Conservation (phyloP, 35 echinoderm and acorn worm genomes). For the Ophioderma brevispina region DNA sequence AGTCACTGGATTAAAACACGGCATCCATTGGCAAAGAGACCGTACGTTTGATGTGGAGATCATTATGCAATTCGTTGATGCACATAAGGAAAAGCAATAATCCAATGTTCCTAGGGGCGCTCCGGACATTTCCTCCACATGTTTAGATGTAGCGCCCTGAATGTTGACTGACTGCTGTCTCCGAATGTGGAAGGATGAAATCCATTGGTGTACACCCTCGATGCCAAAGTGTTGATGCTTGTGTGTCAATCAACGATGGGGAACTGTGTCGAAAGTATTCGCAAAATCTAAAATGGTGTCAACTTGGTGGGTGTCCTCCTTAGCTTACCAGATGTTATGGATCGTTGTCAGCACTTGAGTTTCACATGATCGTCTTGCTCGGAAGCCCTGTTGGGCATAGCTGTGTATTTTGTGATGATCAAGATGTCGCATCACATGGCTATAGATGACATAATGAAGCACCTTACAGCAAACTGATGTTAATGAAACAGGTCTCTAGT, state of each 20-base stretch:
- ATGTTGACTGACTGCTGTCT: no score
- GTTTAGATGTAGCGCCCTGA: no score
- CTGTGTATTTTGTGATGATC: background rate
- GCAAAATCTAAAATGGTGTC: slow-evolving; percentile 13
- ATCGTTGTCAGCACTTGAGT: slow-evolving; percentile 33
- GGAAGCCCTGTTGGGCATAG: slow-evolving; percentile 48
- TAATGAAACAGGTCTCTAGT: no score
- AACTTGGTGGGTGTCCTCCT: background rate
- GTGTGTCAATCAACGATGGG: slow-evolving; percentile 15
- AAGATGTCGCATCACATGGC: slow-evolving; percentile 10
- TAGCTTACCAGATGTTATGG: background rate
- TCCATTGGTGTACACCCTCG: background rate
- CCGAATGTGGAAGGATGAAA: no score
- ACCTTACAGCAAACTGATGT: no score
- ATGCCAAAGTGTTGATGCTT: slow-evolving; percentile 32
- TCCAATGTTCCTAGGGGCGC: no score
- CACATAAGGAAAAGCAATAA: no score
- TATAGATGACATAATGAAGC: background rate
- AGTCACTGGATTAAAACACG: no score
- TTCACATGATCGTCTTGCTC: slow-evolving; percentile 37
- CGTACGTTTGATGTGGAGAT: no score
- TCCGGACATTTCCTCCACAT: no score
- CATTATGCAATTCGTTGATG: no score
- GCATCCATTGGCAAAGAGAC: no score
- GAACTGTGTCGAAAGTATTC: slow-evolving; percentile 45